phyloP scores from a whole-genome alignment of 2,888 invertebrate genomes.

The Cantharis flavilabris region DNA sequence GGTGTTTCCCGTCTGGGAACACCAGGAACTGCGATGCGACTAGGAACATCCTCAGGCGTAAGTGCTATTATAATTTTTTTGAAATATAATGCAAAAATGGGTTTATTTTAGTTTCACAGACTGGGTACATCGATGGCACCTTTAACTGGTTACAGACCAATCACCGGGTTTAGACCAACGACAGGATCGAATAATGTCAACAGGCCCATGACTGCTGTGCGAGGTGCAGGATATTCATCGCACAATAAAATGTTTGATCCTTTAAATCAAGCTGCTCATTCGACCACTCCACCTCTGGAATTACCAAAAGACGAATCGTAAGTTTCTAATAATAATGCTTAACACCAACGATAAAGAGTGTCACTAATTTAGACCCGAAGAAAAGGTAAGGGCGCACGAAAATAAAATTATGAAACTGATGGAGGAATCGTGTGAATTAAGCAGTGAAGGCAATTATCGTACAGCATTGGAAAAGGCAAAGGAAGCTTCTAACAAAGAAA shows the following conservation, averaged over 20 bases:
- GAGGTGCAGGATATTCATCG: constrained; percentile 95
- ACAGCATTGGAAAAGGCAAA: constrained; percentile 89
- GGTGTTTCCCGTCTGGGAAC: background rate
- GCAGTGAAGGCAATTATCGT: constrained; percentile 65
- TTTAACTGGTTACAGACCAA: constrained; percentile 47
- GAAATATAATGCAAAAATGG: background rate
- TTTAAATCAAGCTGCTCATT: constrained; percentile 67
- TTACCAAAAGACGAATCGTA: constrained; percentile 80
- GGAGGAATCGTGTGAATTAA: constrained; percentile 84
- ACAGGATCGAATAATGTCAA: constrained; percentile 51
- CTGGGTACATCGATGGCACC: constrained; percentile 47
- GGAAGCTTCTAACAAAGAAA: constrained; percentile 93
- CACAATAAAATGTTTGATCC: constrained; percentile 75
- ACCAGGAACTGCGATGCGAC: constrained; percentile 7
- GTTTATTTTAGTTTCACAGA: constrained; percentile 50
- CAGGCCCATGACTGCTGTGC: constrained; percentile 94
- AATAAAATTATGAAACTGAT: constrained; percentile 85
- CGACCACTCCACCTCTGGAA: constrained; percentile 65
- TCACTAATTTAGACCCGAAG: constrained; percentile 74
- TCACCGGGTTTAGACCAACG: constrained; percentile 53
- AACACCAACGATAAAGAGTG: background rate
- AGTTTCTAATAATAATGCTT: constrained; percentile 38
- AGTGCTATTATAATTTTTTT: constrained; percentile 31
- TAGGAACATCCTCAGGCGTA: constrained; percentile 59
- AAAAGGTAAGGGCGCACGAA: constrained; percentile 88